A percentile compares a stretch with the other conserved stretches of the same genome.
phyloP scores from a whole-genome alignment of 2,888 invertebrate genomes.

The Chrysolina oricalcia region DNA sequence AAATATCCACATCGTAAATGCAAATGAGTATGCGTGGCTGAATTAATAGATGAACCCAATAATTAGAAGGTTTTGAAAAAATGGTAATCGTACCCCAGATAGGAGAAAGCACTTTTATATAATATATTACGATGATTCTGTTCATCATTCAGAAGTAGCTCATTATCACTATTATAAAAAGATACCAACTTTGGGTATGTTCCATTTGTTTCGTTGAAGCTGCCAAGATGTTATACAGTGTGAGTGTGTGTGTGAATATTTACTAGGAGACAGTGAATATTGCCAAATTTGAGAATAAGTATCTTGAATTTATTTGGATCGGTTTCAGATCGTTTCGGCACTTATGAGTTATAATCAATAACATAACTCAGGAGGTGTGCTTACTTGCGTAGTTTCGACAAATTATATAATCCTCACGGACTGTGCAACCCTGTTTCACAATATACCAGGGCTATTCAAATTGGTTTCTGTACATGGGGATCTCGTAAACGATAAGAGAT shows the following conservation, averaged over 20 bases:
- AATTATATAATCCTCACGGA: too few relatives aligned
- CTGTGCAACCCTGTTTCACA: too few relatives aligned
- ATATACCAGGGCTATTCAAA: too few relatives aligned
- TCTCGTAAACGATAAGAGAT: too few relatives aligned
- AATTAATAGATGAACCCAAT: background rate
- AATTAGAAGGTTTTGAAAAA: background rate
- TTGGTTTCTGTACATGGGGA: too few relatives aligned
- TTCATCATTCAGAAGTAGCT: background rate
- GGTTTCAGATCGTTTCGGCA: too few relatives aligned
- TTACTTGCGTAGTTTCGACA: too few relatives aligned
- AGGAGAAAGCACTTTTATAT: background rate
- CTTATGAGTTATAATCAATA: too few relatives aligned
- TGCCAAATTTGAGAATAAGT: too few relatives aligned
- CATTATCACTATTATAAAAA: conserved; percentile 3
- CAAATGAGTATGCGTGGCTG: background rate
- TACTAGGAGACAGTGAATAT: too few relatives aligned
- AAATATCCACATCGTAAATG: background rate
- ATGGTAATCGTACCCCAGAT: background rate
- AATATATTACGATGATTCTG: background rate
- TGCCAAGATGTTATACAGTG: background rate
- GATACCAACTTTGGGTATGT: background rate
- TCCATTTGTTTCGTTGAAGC: background rate
- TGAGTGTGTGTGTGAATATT: background rate
- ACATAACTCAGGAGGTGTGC: too few relatives aligned
- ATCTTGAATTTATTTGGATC: too few relatives aligned